These are phyloP conservation scores for Drosophila trapezifrons DNA, from an alignment of 1,140 invertebrate genomes.

Conservation along the genomic window DNA sequence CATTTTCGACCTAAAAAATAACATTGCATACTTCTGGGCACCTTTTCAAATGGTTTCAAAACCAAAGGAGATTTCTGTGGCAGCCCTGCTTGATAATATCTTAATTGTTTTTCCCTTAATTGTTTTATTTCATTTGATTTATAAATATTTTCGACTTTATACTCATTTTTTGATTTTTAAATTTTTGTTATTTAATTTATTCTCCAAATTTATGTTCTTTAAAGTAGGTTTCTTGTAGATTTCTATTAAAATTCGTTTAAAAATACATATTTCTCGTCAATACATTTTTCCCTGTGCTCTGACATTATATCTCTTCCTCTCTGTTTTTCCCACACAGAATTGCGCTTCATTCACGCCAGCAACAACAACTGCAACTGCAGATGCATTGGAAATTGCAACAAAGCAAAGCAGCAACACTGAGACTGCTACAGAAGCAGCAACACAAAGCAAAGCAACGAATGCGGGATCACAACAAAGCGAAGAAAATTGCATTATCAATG, in stretches of 20 bases:
- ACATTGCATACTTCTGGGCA: neutral
- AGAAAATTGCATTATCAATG: slow-evolving; percentile 70
- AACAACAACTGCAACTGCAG: slow-evolving; percentile 38
- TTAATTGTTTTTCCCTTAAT: neutral
- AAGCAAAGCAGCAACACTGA: slow-evolving; percentile 21
- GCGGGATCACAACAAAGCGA: slow-evolving; percentile 78
- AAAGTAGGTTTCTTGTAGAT: neutral
- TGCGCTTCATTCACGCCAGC: slow-evolving; percentile 68
- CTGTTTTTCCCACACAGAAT: slow-evolving; percentile 49
- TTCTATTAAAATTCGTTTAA: neutral
- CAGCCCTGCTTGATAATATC: neutral
- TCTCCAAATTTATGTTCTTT: neutral
- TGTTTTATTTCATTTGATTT: too few relatives aligned
- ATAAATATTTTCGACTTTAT: too few relatives aligned
- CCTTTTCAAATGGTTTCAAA: neutral
- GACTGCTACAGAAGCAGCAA: slow-evolving; percentile 28
- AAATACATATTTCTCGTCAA: neutral
- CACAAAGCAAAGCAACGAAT: slow-evolving; percentile 66
- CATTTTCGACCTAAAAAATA: too few relatives aligned
- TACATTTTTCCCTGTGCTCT: neutral
- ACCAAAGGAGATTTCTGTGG: neutral
- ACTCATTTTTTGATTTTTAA: too few relatives aligned
- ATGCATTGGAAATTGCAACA: slow-evolving; percentile 29
- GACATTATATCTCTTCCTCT: slow-evolving; percentile 2
- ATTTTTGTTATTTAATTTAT: neutral